phyloP scores from a whole-genome alignment of 2,888 invertebrate species.

The Philopedon plagiatum region DNA sequence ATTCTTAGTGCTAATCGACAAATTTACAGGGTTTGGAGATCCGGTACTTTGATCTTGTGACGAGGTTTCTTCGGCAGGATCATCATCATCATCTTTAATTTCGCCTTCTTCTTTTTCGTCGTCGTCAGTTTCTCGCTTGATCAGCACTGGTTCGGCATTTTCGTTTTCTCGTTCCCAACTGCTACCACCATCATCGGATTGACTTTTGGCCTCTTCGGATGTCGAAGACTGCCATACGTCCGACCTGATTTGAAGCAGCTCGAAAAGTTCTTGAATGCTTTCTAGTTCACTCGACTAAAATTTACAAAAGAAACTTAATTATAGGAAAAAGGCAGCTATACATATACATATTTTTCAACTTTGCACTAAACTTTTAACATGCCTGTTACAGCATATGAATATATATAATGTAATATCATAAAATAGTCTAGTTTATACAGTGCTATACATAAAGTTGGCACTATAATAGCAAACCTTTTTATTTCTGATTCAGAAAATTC shows the following conservation, averaged over 20 bases:
- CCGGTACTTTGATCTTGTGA: conserved; percentile 76
- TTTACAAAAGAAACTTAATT: conserved; percentile 34
- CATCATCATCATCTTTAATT: conserved; percentile 68
- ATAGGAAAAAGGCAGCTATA: background rate
- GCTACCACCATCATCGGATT: conserved; percentile 64
- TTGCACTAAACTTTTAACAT: too few relatives aligned
- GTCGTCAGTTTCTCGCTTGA: conserved; percentile 65
- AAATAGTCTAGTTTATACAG: too few relatives aligned
- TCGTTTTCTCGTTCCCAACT: conserved; percentile 70
- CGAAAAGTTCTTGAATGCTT: conserved; percentile 86
- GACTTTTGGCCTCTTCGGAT: conserved; percentile 63
- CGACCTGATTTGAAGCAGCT: conserved; percentile 87
- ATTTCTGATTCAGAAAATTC: too few relatives aligned
- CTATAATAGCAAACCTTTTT: too few relatives aligned
- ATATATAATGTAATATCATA: too few relatives aligned
- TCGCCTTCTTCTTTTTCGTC: conserved; percentile 72
- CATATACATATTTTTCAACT: background rate
- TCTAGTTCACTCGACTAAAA: conserved; percentile 85
- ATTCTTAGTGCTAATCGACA: conserved; percentile 77
- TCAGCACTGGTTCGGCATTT: conserved; percentile 55
- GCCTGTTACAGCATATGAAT: too few relatives aligned
- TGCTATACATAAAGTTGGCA: too few relatives aligned
- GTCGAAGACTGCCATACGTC: conserved; percentile 78
- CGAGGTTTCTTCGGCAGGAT: conserved; percentile 65
- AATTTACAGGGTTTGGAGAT: conserved; percentile 87